These are phyloP conservation scores for Sitta europaea DNA, from an alignment of 2,113 vertebrate genomes.

Conservation along the genomic window DNA sequence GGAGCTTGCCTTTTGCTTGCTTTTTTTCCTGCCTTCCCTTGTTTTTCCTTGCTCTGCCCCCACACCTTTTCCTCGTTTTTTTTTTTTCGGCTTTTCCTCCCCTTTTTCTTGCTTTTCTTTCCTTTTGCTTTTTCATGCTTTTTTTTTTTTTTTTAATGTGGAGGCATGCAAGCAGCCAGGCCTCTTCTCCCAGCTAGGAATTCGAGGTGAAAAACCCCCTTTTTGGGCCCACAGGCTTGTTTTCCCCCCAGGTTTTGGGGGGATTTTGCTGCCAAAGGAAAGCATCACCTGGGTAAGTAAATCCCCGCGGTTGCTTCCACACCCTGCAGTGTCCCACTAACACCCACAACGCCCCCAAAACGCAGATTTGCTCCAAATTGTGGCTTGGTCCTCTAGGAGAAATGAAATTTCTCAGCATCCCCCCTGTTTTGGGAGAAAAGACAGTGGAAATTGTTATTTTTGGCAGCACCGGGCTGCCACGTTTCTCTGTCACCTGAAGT, in stretches of 20 bases:
- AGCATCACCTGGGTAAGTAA: neutral
- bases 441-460: neutral
- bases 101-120: neutral
- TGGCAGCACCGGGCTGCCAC: fast-evolving
- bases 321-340: fast-evolving
- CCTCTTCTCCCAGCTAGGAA: neutral
- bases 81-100: neutral
- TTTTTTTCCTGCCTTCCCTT: fast-evolving
- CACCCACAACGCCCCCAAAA: neutral
- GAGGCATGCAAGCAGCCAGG: neutral
- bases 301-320: neutral
- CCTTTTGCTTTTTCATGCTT: neutral
- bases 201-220: neutral
- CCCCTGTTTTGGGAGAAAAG: neutral
- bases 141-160: too few relatives aligned
- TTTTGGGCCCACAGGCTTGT: neutral
- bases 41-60: neutral
- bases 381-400: neutral
- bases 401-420: fast-evolving
- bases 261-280: neutral
- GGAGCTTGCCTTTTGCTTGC: neutral
- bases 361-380: neutral
- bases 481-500: neutral
- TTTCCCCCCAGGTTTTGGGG: neutral
- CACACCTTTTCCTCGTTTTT: neutral